phyloP scores from a whole-genome alignment of 1,140 invertebrate species.

The Sogatella furcifera region DNA sequence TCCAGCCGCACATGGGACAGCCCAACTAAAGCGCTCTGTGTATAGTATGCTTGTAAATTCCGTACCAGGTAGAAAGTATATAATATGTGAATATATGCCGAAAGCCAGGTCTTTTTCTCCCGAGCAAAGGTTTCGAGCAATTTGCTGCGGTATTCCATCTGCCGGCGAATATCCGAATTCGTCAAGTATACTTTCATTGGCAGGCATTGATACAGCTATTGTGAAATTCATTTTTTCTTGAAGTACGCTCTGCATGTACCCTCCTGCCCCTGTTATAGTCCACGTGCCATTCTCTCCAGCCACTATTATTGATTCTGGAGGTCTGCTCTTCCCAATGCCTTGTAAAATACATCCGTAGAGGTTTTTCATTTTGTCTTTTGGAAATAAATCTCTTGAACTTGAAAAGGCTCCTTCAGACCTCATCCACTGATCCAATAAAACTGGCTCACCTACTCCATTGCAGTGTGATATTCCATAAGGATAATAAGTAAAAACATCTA shows the following conservation, averaged over 20 bases:
- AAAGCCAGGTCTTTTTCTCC: conserved; percentile 1
- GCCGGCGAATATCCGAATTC: neutral
- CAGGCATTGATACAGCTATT: neutral
- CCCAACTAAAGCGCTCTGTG: neutral
- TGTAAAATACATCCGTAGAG: neutral
- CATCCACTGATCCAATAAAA: neutral
- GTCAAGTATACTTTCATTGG: neutral
- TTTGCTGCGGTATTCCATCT: neutral
- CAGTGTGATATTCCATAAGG: neutral
- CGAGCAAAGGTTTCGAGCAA: neutral
- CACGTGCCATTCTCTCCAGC: neutral
- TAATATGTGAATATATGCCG: conserved; percentile 1
- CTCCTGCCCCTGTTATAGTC: neutral
- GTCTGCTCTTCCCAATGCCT: conserved; percentile 1
- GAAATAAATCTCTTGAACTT: neutral
- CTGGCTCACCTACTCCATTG: neutral
- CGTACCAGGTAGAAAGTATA: neutral
- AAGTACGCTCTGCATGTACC: neutral
- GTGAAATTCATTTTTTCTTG: neutral
- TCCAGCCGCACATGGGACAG: neutral
- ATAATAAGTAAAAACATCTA: conserved; percentile 1
- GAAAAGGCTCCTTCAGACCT: neutral
- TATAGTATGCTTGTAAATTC: neutral
- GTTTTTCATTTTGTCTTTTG: neutral
- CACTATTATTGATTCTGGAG: conserved; percentile 1